Conservation (phyloP, 2,888 invertebrate species). For the Therioaphis trifolii region DNA sequence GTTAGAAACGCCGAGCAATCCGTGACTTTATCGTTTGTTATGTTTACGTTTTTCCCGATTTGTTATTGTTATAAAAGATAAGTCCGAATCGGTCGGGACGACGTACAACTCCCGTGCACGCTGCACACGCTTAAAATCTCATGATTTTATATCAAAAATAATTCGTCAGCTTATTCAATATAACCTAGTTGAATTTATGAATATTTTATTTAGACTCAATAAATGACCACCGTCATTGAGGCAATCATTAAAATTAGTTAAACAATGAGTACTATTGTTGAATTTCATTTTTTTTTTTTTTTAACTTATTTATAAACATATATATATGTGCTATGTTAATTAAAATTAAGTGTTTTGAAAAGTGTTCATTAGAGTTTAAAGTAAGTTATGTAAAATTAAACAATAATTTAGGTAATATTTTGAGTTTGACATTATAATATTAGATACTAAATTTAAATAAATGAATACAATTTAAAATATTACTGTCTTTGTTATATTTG, state of each 20-base stretch:
- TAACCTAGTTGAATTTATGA: not conserved
- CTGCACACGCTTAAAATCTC: conserved; percentile 25
- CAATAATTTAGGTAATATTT: conserved; percentile 39
- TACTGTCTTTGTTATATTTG: not conserved
- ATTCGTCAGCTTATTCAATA: not conserved
- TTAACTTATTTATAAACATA: conserved; percentile 15
- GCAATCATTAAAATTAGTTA: conserved; percentile 48
- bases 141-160: not conserved
- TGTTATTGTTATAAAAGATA: too few species aligned
- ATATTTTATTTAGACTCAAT: conserved; percentile 25
- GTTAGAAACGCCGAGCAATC: too few species aligned
- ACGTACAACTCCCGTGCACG: not conserved
- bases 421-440: conserved; percentile 11
- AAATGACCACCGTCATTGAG: conserved; percentile 22
- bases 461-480: not conserved
- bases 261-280: conserved; percentile 25
- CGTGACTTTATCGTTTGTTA: too few species aligned
- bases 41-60: too few species aligned
- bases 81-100: not conserved
- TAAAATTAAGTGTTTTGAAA: conserved; percentile 48
- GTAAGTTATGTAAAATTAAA: conserved; percentile 30
- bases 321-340: conserved; percentile 15
- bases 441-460: conserved; percentile 31
- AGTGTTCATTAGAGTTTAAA: conserved; percentile 59
- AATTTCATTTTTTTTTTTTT: conserved; percentile 31